Base-by-base conservation (phyloP, 64 coral and sea anemone genomes). In the Montipora foliosa region DNA sequence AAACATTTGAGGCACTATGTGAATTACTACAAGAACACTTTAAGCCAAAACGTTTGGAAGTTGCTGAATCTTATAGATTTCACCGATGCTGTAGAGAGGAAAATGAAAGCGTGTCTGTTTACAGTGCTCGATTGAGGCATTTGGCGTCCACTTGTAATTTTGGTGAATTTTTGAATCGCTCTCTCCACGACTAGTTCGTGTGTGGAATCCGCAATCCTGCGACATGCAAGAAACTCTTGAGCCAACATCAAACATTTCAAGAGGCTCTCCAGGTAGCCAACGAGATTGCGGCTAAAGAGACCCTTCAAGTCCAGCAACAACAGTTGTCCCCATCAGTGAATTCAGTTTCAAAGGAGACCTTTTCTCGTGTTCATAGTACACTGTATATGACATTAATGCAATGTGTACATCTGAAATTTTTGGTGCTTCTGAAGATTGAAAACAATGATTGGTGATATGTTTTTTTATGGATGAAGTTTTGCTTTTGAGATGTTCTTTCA, bases 31-130 rank as follows among this genome's bases (percentile, higher is more conserved):
- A 69, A 44, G n/a, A 49, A 67, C 92, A 75, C 49, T 92, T 89
- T 51, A 96, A 96, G 82, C 90, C 95, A 0, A 96, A 92, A 67
- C 84, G 92, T 15, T 79, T 96, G 9, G 95, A 96, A 71, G 95
- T 96, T 6, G 90, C 90, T 3, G 95, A 92, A 89, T 88, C 85
- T 0, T 96, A 96, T 49, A 29, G 90, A 51, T 96, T 92, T 59
- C 84, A 96, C 17, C 78, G 83, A 5, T 89, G 90, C 12, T 29
- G 64, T 8, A 77, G 93, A 96, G 86, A 58, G 62, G 90, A 92
- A 75, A 96, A 89, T 70, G 71, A 74, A 29, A 74, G 7, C 19
- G 11, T 25, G 0, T 21, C n/a, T 22, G 4, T 21, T 74, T 44
- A 74, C 71, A 74, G 61, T 3, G 3, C 61, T 22, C 0, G 20